Percentiles rank a stretch among this genome's conserved stretches.
Evolutionary conservation across 1,140 invertebrate genomes (phyloP).

Genomic region (Laupala kohalensis): DNA sequence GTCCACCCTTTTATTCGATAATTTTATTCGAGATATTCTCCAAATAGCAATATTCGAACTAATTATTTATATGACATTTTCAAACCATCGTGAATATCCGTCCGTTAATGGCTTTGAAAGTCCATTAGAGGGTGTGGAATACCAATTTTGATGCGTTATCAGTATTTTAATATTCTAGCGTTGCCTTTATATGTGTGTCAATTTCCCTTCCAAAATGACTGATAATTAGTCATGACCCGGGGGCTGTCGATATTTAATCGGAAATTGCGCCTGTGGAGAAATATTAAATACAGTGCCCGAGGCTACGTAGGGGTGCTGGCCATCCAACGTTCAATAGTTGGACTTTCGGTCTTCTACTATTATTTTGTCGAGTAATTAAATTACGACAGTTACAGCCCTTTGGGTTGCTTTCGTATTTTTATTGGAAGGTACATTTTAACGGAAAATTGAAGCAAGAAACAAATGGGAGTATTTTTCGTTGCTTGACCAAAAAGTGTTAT

Average conservation of each 20-base stretch:
- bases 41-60: no score
- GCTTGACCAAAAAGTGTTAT: no score
- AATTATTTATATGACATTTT: no score
- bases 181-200: not conserved
- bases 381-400: not conserved
- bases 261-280: not conserved
- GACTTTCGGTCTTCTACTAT: not conserved
- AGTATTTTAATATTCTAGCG: not conserved
- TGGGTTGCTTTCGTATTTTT: not conserved
- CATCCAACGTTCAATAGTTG: no score
- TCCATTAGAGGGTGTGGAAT: not conserved
- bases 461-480: no score
- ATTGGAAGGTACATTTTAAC: not conserved
- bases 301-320: no score
- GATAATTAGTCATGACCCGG: not conserved
- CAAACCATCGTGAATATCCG: not conserved
- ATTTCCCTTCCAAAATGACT: not conserved
- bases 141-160: not conserved
- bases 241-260: not conserved
- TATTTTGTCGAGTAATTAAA: not conserved
- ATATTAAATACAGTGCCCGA: not conserved
- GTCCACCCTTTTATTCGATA: no score
- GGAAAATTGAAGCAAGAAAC: not conserved
- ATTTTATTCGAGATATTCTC: no score
- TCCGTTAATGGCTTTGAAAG: not conserved